These are phyloP conservation scores for Aulostomus chinensis DNA, from an alignment of 2,797 vertebrate species.

Conservation along the genomic window DNA sequence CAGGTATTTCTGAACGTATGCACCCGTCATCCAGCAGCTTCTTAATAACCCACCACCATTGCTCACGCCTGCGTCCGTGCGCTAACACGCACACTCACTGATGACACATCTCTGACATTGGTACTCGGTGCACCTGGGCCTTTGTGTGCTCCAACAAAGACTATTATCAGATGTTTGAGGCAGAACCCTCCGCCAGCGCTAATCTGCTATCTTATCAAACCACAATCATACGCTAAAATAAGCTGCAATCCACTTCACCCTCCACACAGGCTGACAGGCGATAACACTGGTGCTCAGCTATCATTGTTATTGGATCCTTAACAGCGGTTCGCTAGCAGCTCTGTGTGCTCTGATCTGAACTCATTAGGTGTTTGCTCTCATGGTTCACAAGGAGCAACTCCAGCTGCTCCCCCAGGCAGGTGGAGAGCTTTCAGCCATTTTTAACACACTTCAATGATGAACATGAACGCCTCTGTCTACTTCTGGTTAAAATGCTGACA, in stretches of 20 bases:
- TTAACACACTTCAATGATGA: too few relatives aligned
- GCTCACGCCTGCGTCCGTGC: not conserved
- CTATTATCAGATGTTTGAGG: slow-evolving; percentile 21
- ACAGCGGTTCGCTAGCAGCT: slow-evolving; percentile 7
- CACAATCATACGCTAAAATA: slow-evolving; percentile 17
- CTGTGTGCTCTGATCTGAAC: too few relatives aligned
- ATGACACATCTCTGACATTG: slow-evolving; percentile 8
- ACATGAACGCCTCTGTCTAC: too few relatives aligned
- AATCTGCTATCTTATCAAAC: slow-evolving; percentile 33
- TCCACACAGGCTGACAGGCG: slow-evolving; percentile 23
- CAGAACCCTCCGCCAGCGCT: slow-evolving; percentile 5
- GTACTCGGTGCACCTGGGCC: slow-evolving; percentile 26
- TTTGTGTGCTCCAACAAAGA: slow-evolving; percentile 35
- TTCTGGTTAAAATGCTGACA: too few relatives aligned
- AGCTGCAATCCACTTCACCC: slow-evolving; percentile 10
- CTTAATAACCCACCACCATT: too few relatives aligned
- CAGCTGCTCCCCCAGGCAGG: too few relatives aligned
- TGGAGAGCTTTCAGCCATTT: too few relatives aligned
- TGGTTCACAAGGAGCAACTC: too few relatives aligned
- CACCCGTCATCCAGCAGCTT: too few relatives aligned
- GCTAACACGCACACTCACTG: not conserved
- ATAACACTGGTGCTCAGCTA: slow-evolving; percentile 20
- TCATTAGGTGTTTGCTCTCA: too few relatives aligned
- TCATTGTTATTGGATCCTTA: slow-evolving; percentile 22
- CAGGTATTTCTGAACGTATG: too few relatives aligned